Evolutionary conservation across 2,888 invertebrate genomes (phyloP), one percentile per base, ranked within the genome.

Genomic region (Poecilobothrus nobilitatus): DNA sequence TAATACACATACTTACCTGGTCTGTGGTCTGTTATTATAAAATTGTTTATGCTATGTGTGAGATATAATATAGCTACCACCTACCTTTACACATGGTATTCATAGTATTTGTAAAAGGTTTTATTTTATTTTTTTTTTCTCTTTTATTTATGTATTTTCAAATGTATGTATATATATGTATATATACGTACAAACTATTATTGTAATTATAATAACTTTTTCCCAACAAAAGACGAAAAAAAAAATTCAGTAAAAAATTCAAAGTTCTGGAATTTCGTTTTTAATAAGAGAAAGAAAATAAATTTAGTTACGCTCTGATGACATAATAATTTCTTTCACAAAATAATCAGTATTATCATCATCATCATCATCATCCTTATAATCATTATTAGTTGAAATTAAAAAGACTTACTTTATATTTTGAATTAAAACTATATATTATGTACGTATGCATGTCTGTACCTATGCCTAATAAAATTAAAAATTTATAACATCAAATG

Each of bases 1-100:
- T 37, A 53, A 53, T 18, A 53, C 27, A 27, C 27, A 27, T 53
- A 18, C 53, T 53, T 53, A 53, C 53, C n/a, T 53, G 15, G 53
- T 53, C 53, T 53, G 53, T 53, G 53, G 53, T 53, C 53, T 53
- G 53, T 18, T 53, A 53, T 53, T 53, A 53, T 53, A 53, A 53
- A 53, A 15, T 6, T 53, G 18, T 18, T 12, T 18, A 37, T 10
- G 37, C 37, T 37, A 53, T 53, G 53, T 53, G 53, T 53, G 18
- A 53, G 53, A 53, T 37, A 37, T 37, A 37, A 53, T 53, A 18
- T 53, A 53, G 53, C 18, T 53, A n/a, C 18, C 53, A 18, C 12
- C 53, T 18, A 53, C 53, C 53, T 53, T 53, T 53, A 53, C 53
- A 53, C 15, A 53, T 37, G 37, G 37, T 53, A 53, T 44, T 34